phyloP scores from a whole-genome alignment of 2,113 vertebrate species.

The Marcusenius ussheri region DNA sequence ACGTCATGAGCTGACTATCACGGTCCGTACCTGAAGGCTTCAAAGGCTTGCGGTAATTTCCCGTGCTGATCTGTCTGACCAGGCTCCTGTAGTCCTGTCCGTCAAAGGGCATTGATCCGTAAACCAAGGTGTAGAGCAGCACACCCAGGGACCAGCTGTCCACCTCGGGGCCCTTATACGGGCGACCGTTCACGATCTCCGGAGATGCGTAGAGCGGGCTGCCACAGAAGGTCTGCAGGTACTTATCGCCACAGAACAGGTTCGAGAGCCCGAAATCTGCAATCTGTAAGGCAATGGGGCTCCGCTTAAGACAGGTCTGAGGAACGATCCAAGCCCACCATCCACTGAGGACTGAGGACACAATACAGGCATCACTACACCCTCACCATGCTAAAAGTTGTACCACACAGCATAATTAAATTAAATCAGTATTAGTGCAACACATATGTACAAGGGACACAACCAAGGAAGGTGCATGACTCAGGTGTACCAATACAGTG shows the following conservation, averaged over 20 bases:
- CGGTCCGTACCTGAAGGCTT: slow-evolving; percentile 73
- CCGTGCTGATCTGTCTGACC: slow-evolving; percentile 83
- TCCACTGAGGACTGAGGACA: background rate
- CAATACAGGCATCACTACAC: background rate
- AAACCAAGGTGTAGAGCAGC: slow-evolving; percentile 86
- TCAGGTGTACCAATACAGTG: background rate
- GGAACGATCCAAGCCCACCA: background rate
- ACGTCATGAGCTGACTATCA: background rate
- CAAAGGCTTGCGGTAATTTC: slow-evolving; percentile 78
- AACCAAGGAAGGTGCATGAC: background rate
- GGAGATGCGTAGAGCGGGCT: slow-evolving; percentile 93
- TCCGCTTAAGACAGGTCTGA: background rate
- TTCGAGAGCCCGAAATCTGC: slow-evolving; percentile 95
- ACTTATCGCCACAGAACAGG: slow-evolving; percentile 76
- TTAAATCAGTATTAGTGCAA: background rate
- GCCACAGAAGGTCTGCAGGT: slow-evolving; percentile 88
- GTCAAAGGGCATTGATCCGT: slow-evolving; percentile 91
- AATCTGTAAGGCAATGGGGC: slow-evolving; percentile 59
- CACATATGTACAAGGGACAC: background rate
- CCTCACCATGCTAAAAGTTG: background rate
- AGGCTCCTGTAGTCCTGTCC: slow-evolving; percentile 79
- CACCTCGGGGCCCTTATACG: slow-evolving; percentile 83
- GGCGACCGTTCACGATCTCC: slow-evolving; percentile 88
- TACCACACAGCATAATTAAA: background rate
- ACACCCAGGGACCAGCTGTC: slow-evolving; percentile 97